Evolutionary conservation across 2,113 vertebrate genomes (phyloP).

Genomic region (Anolis carolinensis): DNA sequence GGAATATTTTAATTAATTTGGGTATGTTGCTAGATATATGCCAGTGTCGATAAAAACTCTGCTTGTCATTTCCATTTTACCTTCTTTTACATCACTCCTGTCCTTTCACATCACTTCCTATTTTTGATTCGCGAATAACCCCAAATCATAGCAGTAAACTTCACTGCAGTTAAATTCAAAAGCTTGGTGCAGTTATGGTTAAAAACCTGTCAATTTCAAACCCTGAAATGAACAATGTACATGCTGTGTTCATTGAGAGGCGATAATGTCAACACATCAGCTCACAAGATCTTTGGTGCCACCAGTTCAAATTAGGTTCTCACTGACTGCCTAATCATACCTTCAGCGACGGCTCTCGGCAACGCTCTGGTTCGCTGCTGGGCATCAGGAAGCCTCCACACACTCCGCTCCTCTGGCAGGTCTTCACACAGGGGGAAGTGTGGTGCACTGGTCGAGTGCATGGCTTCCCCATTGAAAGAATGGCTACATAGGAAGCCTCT

Average conservation of each 20-base stretch:
- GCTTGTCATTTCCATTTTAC: neutral
- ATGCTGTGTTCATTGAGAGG: neutral
- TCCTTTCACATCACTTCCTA: neutral
- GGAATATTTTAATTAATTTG: neutral
- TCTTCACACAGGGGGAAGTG: no score
- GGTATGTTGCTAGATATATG: neutral
- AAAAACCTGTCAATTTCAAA: neutral
- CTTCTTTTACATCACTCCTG: neutral
- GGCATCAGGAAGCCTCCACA: no score
- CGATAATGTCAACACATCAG: neutral
- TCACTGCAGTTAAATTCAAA: neutral
- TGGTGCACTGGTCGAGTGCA: no score
- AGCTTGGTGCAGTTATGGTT: no score
- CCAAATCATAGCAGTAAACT: neutral
- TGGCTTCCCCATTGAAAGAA: no score
- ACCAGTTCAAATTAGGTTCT: neutral
- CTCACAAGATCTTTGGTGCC: neutral
- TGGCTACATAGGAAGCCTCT: no score
- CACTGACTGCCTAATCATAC: no score
- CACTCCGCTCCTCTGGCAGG: no score
- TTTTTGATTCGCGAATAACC: no score
- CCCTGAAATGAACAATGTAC: neutral
- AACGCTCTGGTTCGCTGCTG: no score
- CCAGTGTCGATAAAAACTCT: neutral
- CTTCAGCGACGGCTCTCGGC: no score